Conservation (phyloP, 1,140 invertebrate species). For the Adelges cooleyi region DNA sequence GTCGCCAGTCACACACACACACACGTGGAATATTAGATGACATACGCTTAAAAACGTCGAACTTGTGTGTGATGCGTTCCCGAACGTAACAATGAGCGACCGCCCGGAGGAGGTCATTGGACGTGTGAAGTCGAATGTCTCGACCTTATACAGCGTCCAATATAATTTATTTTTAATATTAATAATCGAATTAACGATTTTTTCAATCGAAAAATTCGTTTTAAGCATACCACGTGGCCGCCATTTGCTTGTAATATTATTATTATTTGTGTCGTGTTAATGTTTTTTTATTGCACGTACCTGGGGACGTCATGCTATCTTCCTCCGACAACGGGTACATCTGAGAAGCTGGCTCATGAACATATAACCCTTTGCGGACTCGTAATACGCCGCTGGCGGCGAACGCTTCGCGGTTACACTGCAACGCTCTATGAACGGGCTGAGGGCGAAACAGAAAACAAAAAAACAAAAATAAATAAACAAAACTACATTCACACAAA, state of each 20-base stretch:
- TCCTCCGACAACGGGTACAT: constrained; percentile 27
- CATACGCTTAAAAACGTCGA: no score
- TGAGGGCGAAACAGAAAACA: constrained; percentile 24
- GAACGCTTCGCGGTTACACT: constrained; percentile 14
- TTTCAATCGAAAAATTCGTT: no score
- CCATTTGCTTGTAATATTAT: no score
- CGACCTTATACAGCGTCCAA: constrained; percentile 20
- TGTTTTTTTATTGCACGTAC: constrained; percentile 12
- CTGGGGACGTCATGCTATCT: constrained; percentile 28
- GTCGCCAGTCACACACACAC: no score
- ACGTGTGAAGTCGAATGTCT: constrained; percentile 23
- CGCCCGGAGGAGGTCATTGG: constrained; percentile 10
- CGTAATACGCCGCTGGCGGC: constrained; percentile 21
- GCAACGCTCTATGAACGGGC: constrained; percentile 14
- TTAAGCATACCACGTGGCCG: no score
- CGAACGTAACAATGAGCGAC: no score
- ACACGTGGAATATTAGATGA: no score
- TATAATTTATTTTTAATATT: no score
- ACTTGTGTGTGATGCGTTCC: no score
- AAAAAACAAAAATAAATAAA: constrained; percentile 12
- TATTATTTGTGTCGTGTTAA: no score
- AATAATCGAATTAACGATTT: no score
- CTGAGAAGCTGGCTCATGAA: constrained; percentile 27
- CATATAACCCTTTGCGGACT: constrained; percentile 27
- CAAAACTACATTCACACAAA: no score